A percentile compares a stretch with the other conserved stretches of the same genome.
Evolutionary conservation across 2,113 vertebrate genomes (phyloP).

Genomic region (Himantopus leucocephalus): DNA sequence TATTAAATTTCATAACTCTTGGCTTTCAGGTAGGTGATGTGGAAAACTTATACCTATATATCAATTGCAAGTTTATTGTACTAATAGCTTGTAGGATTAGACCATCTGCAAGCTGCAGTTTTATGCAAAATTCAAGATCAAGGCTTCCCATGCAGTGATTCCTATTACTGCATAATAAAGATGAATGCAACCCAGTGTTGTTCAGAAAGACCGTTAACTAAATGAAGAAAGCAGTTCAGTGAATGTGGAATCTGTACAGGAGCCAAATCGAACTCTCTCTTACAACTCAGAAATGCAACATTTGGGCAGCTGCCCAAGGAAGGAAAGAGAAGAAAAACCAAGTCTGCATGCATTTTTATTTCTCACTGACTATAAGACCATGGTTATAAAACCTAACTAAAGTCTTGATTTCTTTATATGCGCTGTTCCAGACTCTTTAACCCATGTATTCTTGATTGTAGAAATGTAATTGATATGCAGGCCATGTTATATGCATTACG

Average conservation of each 20-base stretch:
- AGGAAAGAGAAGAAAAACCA: neutral
- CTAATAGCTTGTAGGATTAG: slow-evolving; percentile 39
- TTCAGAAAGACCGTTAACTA: slow-evolving; percentile 67
- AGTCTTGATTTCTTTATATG: slow-evolving; percentile 8
- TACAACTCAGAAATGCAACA: slow-evolving; percentile 67
- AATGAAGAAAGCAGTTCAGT: slow-evolving; percentile 73
- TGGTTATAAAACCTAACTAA: slow-evolving; percentile 41
- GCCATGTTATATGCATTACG: slow-evolving; percentile 5
- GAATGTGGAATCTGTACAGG: slow-evolving; percentile 70
- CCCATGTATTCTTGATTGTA: neutral
- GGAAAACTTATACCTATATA: neutral
- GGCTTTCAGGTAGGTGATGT: neutral
- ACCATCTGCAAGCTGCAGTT: slow-evolving; percentile 51
- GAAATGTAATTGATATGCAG: slow-evolving; percentile 4
- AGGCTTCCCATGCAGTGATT: slow-evolving; percentile 48
- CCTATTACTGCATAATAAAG: slow-evolving; percentile 71
- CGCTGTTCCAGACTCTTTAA: neutral
- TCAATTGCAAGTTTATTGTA: slow-evolving; percentile 20
- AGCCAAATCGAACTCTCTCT: slow-evolving; percentile 73
- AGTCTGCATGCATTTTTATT: slow-evolving; percentile 30
- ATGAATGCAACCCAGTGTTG: slow-evolving; percentile 74
- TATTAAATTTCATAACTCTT: slow-evolving; percentile 19
- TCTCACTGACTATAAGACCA: neutral
- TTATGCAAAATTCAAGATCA: slow-evolving; percentile 55
- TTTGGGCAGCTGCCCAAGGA: slow-evolving; percentile 66